Conservation (phyloP, 2,888 invertebrate species). For the Exephanes ischioxanthus region DNA sequence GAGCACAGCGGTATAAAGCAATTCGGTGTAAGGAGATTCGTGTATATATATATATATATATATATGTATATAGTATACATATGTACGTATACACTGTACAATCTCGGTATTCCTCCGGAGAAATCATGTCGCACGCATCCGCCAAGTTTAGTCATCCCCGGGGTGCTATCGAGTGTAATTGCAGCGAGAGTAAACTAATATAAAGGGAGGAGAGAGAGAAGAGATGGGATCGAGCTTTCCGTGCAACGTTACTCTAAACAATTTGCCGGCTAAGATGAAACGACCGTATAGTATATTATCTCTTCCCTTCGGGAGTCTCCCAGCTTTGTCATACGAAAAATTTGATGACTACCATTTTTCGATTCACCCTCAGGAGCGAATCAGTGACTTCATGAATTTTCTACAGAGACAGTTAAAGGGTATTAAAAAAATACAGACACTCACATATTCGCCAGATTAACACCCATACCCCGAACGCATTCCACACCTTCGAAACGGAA, state of each 20-base stretch:
- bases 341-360: neutral
- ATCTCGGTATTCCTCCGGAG: slow-evolving; percentile 75
- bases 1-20: slow-evolving; percentile 10
- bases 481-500: neutral
- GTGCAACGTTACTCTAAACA: slow-evolving; percentile 28
- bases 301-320: neutral
- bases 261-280: slow-evolving; percentile 11
- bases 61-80: slow-evolving; percentile 9
- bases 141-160: slow-evolving; percentile 73
- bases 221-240: slow-evolving; percentile 38
- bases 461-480: neutral
- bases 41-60: slow-evolving; percentile 16
- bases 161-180: slow-evolving; percentile 77
- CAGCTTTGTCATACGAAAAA: neutral
- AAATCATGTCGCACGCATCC: slow-evolving; percentile 76
- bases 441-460: neutral
- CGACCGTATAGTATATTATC: neutral
- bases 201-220: slow-evolving; percentile 65
- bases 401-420: neutral
- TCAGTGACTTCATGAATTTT: neutral
- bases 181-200: slow-evolving; percentile 77
- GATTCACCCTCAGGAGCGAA: neutral
- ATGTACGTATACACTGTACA: slow-evolving; percentile 42
- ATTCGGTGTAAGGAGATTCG: slow-evolving; percentile 14
- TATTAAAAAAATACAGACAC: neutral